Conservation (phyloP, 1,140 invertebrate genomes). For the Palaemon carinicauda region DNA sequence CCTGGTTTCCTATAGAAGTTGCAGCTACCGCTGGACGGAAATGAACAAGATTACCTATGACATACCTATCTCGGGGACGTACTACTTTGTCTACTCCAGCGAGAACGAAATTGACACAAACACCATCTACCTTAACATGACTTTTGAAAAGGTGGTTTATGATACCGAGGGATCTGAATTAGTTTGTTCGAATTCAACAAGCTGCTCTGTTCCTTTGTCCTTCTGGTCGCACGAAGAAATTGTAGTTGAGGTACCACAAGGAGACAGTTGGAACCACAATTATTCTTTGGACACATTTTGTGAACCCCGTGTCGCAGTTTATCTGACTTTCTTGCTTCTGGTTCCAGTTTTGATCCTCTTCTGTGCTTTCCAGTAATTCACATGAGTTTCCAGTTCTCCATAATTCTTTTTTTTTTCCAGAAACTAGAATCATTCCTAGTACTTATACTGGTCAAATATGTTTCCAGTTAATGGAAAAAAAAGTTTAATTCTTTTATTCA, state of each 20-base stretch:
- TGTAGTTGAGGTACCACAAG: conserved; percentile 62
- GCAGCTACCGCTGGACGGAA: conserved; percentile 19
- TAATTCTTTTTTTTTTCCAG: not conserved
- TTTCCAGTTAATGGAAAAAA: too few species aligned
- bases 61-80: conserved; percentile 50
- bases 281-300: conserved; percentile 77
- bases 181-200: conserved; percentile 69
- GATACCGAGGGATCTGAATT: conserved; percentile 69
- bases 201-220: conserved; percentile 72
- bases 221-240: conserved; percentile 76
- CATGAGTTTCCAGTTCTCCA: not conserved
- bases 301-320: conserved; percentile 76
- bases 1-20: conserved; percentile 70
- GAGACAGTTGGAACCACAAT: conserved; percentile 74
- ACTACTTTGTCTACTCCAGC: conserved; percentile 79
- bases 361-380: conserved; percentile 72
- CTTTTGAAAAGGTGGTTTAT: conserved; percentile 76
- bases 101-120: conserved; percentile 74
- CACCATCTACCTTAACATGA: conserved; percentile 69
- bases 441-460: too few species aligned
- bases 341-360: conserved; percentile 76
- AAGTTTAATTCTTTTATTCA: too few species aligned
- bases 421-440: not conserved
- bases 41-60: conserved; percentile 49
- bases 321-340: conserved; percentile 74